A percentile compares a stretch with the other conserved stretches of the same genome.
These are phyloP conservation scores for Limnephilus rhombicus DNA, from an alignment of 2,888 invertebrate species.

Conservation along the genomic window DNA sequence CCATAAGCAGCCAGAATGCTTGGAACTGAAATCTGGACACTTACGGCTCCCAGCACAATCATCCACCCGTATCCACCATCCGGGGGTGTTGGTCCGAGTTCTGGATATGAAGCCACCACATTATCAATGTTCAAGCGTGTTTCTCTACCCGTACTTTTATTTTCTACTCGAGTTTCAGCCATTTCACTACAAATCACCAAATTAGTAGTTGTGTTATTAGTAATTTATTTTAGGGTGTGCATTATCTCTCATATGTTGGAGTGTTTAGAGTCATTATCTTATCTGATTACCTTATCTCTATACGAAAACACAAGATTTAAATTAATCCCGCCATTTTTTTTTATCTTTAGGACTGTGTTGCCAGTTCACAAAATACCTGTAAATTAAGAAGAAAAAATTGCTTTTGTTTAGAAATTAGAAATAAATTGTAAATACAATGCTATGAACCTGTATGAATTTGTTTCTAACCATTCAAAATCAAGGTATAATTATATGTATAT, in stretches of 20 bases:
- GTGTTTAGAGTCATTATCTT: slow-evolving; percentile 41
- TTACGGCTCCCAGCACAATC: slow-evolving; percentile 78
- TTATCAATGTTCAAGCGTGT: slow-evolving; percentile 76
- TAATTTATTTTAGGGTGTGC: slow-evolving; percentile 29
- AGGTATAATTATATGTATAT: too few relatives aligned
- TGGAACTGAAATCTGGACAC: slow-evolving; percentile 81
- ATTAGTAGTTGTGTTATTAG: slow-evolving; percentile 21
- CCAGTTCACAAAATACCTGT: slow-evolving; percentile 9
- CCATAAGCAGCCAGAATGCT: slow-evolving; percentile 78
- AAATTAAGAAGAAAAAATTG: not conserved
- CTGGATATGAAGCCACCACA: slow-evolving; percentile 81
- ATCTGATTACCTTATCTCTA: slow-evolving; percentile 38
- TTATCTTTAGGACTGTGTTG: not conserved
- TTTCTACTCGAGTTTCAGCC: slow-evolving; percentile 20
- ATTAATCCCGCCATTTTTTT: slow-evolving; percentile 41
- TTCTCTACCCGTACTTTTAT: not conserved
- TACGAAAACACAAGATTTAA: slow-evolving; percentile 21
- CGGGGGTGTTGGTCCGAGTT: slow-evolving; percentile 82
- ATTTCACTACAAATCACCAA: slow-evolving; percentile 11
- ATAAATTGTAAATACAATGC: not conserved
- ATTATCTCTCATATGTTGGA: slow-evolving; percentile 43
- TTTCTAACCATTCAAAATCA: not conserved
- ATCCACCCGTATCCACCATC: slow-evolving; percentile 85
- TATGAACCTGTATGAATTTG: not conserved
- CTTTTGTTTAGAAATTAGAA: not conserved